Evolutionary conservation across 1,140 invertebrate species (phyloP), one percentile per base, ranked within the genome.

Genomic region (Euwallacea similis): DNA sequence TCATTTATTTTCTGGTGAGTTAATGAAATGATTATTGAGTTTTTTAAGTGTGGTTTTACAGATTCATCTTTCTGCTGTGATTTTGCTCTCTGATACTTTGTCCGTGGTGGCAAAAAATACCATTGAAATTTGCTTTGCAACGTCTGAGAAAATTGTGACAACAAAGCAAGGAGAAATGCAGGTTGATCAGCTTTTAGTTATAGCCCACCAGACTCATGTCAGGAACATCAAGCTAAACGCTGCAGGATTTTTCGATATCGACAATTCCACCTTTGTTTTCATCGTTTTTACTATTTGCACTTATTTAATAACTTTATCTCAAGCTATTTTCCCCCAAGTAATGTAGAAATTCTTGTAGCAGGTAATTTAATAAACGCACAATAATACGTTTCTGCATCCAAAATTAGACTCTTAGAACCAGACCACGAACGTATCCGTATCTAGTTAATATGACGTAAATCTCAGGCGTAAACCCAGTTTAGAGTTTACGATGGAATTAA

Each of bases 181-280:
- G 46, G 6, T 50, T 6, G 54, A 56, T 16, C 16, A 13, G 2
- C 16, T 56, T 42, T 7, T 60, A 13, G 13, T 6, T 41, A 60
- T 60, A 7, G 58, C 58, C 0, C 58, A 41, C 7, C 58, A 60
- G 42, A 42, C 41, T 60, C 9, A 60, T 6, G 8, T 60, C 16
- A 42, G 13, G 42, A 33, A 10, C 9, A 10, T 11, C 10, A 60
- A 42, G 42, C 10, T 60, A 6, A 10, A 42, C 13, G 58, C 58
- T 60, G 7, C 8, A 10, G 58, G 58, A 33, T 60, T 60, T 60
- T 41, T 60, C 42, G 9, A 33, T 11, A 15, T 60, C 9, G 58
- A 60, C 21, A 60, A 60, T 60, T 60, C 58, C 7, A 60, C 58
- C 42, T 60, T 60, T 11, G 21, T 60, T 33, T 60, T 60, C 42